These are phyloP conservation scores for Drosophila truncata DNA, from an alignment of 1,140 invertebrate genomes.

Conservation along the genomic window DNA sequence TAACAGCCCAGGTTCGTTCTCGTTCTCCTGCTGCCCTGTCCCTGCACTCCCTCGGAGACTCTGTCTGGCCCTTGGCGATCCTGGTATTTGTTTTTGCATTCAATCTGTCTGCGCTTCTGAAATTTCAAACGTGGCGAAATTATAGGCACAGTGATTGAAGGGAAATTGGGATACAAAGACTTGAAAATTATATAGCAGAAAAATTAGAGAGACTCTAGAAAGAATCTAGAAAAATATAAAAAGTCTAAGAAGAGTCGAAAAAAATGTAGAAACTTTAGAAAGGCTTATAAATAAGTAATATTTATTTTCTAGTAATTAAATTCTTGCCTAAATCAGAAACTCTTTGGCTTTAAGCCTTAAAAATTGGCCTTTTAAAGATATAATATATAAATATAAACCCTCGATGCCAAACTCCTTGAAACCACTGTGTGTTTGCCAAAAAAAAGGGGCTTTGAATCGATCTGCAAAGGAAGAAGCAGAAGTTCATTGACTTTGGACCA, in stretches of 20 bases:
- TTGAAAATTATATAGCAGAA: not conserved
- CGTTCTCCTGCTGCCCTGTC: constrained; percentile 1
- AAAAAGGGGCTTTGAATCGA: constrained; percentile 18
- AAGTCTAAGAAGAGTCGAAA: not conserved
- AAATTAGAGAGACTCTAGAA: not conserved
- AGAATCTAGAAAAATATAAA: not conserved
- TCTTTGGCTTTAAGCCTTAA: not conserved
- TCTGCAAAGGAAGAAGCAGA: constrained; percentile 38
- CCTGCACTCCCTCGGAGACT: not conserved
- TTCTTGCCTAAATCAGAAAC: too few species aligned
- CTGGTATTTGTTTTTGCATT: constrained; percentile 57
- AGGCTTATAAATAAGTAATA: not conserved
- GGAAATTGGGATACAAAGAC: not conserved
- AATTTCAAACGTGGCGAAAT: constrained; percentile 74
- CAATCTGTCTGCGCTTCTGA: constrained; percentile 76
- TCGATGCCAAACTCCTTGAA: constrained; percentile 2
- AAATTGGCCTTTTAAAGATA: not conserved
- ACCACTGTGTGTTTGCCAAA: constrained; percentile 18
- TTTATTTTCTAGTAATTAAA: not conserved
- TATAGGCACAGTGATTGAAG: constrained; percentile 12
- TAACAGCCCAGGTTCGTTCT: constrained; percentile 75
- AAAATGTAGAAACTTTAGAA: not conserved
- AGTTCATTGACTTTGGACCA: constrained; percentile 78
- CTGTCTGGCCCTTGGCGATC: constrained; percentile 53
- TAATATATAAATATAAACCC: too few species aligned